Conservation (phyloP, 2,888 invertebrate genomes). For the Parasteatoda lunata region DNA sequence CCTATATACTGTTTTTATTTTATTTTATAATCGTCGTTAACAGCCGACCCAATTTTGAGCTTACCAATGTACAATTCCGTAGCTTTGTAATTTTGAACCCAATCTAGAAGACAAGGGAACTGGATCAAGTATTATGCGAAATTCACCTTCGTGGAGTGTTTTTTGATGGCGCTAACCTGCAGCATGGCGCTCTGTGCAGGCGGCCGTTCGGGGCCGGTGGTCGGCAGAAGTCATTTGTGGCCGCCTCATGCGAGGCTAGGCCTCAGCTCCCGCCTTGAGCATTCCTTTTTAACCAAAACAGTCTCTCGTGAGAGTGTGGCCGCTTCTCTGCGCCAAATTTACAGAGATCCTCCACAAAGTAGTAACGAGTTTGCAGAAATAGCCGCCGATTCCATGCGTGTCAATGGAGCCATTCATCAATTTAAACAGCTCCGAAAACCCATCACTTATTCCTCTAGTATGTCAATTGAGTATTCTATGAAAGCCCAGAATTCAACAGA, state of each 20-base stretch:
- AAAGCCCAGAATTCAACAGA: constrained; percentile 73
- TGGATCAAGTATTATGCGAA: too few relatives aligned
- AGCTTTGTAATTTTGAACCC: too few relatives aligned
- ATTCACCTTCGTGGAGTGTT: too few relatives aligned
- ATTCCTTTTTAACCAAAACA: constrained; percentile 81
- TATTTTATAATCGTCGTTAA: too few relatives aligned
- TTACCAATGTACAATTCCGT: too few relatives aligned
- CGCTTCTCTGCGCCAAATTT: constrained; percentile 88
- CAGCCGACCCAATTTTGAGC: too few relatives aligned
- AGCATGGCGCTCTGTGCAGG: constrained; percentile 43
- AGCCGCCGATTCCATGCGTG: constrained; percentile 94
- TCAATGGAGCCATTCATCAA: constrained; percentile 96
- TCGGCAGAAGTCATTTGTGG: constrained; percentile 80
- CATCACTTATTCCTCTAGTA: constrained; percentile 88
- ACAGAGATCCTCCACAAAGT: constrained; percentile 78
- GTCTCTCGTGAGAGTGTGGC: constrained; percentile 88
- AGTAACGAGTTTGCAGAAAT: constrained; percentile 92
- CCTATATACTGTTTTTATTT: too few relatives aligned
- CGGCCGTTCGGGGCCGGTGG: constrained; percentile 73
- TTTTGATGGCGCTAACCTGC: too few relatives aligned
- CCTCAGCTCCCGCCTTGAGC: constrained; percentile 70
- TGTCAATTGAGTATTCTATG: constrained; percentile 86
- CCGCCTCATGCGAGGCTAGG: constrained; percentile 79
- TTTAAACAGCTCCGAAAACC: constrained; percentile 98
- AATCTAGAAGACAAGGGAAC: too few relatives aligned